Percentiles rank a stretch among this genome's conserved stretches.
phyloP scores from a whole-genome alignment of 2,797 vertebrate genomes.

The Mus minutoides region DNA sequence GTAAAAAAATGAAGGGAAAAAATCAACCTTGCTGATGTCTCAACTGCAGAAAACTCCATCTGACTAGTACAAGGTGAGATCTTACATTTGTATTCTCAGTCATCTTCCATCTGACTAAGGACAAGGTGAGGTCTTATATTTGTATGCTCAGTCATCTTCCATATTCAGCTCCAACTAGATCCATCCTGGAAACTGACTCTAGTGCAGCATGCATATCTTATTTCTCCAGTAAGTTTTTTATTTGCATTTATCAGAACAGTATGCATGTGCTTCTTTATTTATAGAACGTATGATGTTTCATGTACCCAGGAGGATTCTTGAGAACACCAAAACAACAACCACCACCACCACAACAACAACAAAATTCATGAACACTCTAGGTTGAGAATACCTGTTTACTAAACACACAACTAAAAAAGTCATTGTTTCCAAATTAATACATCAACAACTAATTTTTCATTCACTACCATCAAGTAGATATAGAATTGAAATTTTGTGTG shows the following conservation, averaged over 20 bases:
- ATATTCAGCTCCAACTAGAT: background rate
- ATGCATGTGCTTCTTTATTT: background rate
- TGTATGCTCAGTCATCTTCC: rapidly evolving
- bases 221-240: background rate
- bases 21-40: background rate
- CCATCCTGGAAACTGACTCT: background rate
- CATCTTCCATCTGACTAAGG: background rate
- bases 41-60: background rate
- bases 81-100: background rate
- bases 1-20: background rate
- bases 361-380: background rate
- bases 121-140: background rate
- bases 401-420: background rate
- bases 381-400: background rate
- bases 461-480: background rate
- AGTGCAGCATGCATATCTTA: rapidly evolving
- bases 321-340: background rate
- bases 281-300: background rate
- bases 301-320: background rate
- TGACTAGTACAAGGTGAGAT: background rate
- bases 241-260: background rate
- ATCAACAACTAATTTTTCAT: background rate
- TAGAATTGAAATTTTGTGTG: background rate
- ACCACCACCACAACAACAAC: too few relatives aligned
- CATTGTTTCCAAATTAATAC: background rate